Evolutionary conservation across 2,888 invertebrate genomes (phyloP), one percentile per base, ranked within the genome.

Genomic region (Leptothorax acervorum): DNA sequence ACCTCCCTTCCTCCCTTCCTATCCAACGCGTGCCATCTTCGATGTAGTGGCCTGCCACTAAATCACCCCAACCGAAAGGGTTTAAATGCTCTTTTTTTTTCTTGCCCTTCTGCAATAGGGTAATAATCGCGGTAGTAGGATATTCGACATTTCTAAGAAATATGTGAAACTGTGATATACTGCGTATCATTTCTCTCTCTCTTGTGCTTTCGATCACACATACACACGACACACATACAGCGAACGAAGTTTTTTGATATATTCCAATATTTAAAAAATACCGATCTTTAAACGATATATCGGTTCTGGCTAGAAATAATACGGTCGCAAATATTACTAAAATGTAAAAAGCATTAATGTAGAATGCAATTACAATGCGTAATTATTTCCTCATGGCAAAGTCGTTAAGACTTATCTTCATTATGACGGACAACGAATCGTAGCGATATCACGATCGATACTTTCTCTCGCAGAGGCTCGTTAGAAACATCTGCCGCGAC

Each of bases 21-120:
- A 81, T 86, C 89, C 84, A 92, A 91, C 93, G 93, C 94, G 94
- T 94, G 94, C 93, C 94, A 94, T 94, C 94, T 93, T 94, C 94
- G 94, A 93, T 94, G 92, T 91, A 93, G 93, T 91, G 92, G 91
- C 87, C 85, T 86, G 88, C 88, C 87, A 84, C 90, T 90, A 85
- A 88, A 90, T 90, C 88, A 86, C 85, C 83, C 90, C 74, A 88
- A 87, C 85, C 83, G 71, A 90, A 92, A 93, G 92, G 92, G 94
- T 93, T 93, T 93, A 93, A 93, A 93, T 94, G 94, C 93, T 94
- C 94, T 93, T 93, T 94, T 92, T 35, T 35, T 91, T 91, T 66
- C 23, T 87, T 28, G 79, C 60, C 53, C 48, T 71, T 73, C 73
- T 71, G 28, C 39, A 71, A 71, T 71, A 51, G 79, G 73, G 60